phyloP scores from a whole-genome alignment of 2,888 invertebrate species.

The Dynastes tityus region DNA sequence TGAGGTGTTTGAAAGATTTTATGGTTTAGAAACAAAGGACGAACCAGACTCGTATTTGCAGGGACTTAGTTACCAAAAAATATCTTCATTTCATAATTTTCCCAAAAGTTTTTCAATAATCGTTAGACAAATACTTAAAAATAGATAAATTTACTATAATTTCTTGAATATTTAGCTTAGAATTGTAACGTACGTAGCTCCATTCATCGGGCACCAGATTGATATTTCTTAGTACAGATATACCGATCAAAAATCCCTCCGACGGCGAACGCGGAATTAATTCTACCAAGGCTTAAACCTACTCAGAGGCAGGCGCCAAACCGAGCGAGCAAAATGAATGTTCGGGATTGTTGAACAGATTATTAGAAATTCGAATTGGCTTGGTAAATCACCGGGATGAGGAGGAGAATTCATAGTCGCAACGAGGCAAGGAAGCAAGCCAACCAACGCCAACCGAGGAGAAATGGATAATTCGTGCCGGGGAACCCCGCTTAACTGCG shows the following conservation, averaged over 20 bases:
- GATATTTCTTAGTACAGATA: not conserved
- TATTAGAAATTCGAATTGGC: slow-evolving; percentile 42
- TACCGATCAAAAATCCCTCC: slow-evolving; percentile 8
- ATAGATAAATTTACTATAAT: too few relatives aligned
- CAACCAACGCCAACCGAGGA: not conserved
- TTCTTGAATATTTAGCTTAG: too few relatives aligned
- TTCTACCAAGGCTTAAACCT: slow-evolving; percentile 8
- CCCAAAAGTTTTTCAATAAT: too few relatives aligned
- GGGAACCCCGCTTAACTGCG: slow-evolving; percentile 25
- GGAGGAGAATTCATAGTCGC: slow-evolving; percentile 6
- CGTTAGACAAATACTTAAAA: too few relatives aligned
- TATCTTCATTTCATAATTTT: too few relatives aligned
- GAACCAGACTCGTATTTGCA: too few relatives aligned
- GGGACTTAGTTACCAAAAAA: too few relatives aligned
- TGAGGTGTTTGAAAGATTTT: too few relatives aligned
- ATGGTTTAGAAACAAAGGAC: too few relatives aligned
- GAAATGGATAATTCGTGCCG: too few relatives aligned
- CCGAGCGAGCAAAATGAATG: slow-evolving; percentile 30
- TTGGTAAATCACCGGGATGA: slow-evolving; percentile 29
- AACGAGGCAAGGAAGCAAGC: not conserved
- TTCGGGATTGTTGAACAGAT: slow-evolving; percentile 33
- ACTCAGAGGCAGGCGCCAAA: not conserved
- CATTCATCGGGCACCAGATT: too few relatives aligned
- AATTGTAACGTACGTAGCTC: too few relatives aligned
- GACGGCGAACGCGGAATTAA: not conserved